A percentile compares a stretch with the other conserved stretches of the same genome.
Evolutionary conservation across 2,113 vertebrate genomes (phyloP).

Genomic region (Xenotilapia caudafasciata): DNA sequence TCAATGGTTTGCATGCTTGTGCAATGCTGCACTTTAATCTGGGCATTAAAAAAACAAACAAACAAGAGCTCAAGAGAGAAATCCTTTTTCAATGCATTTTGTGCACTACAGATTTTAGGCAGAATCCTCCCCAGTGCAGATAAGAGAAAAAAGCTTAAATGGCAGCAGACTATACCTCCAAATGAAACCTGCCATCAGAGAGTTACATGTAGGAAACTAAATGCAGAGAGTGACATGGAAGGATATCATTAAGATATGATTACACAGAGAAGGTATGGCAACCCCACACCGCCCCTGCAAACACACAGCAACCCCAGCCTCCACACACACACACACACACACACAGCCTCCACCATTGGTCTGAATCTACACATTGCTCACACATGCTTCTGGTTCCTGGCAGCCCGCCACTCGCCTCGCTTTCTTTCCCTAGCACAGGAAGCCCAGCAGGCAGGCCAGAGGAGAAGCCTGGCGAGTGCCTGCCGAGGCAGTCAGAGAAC

Average conservation of each 20-base stretch:
- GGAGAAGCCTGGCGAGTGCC: not conserved
- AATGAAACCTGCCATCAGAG: constrained; percentile 6
- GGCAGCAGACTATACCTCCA: not conserved
- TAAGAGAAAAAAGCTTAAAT: not conserved
- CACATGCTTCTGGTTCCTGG: constrained; percentile 51
- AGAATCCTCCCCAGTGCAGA: not conserved
- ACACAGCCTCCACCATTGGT: not conserved
- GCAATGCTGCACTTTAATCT: constrained; percentile 22
- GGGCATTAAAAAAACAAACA: not conserved
- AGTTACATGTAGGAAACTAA: constrained; percentile 12
- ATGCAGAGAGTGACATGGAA: not conserved
- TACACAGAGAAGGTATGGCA: constrained; percentile 31
- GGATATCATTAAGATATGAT: constrained; percentile 42
- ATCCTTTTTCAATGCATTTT: not conserved
- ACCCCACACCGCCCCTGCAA: not conserved
- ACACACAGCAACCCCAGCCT: not conserved
- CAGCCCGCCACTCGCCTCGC: constrained; percentile 31
- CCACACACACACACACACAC: not conserved
- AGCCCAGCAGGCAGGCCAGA: constrained; percentile 30
- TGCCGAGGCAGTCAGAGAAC: constrained; percentile 1
- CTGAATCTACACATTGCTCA: constrained; percentile 55
- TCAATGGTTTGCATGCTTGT: constrained; percentile 10
- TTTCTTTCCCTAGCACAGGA: constrained; percentile 26
- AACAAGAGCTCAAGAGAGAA: not conserved
- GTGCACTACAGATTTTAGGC: not conserved